Evolutionary conservation across 2,113 vertebrate genomes (phyloP), one percentile per base, ranked within the genome.

Genomic region (Rana temporaria): DNA sequence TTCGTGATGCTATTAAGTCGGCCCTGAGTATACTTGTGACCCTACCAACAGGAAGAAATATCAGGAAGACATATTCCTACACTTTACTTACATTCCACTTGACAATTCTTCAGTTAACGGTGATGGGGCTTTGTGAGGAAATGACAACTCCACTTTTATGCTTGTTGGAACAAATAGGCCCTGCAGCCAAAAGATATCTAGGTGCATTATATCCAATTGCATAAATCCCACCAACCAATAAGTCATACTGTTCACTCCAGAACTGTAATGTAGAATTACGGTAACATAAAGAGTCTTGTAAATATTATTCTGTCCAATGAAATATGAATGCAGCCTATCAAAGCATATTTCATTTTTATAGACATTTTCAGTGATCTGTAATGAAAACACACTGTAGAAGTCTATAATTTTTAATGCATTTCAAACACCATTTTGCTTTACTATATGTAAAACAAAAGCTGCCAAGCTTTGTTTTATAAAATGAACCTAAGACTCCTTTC

Each of bases 71-170:
- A 42, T 42, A 42, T 42, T 42, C 38, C 38, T 6, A 9, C 38
- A 42, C 22, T 53, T 55, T 24, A 56, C 24, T 16, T 52, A 55
- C 14, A 53, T 53, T 11, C 17, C 53, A 56, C 17, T 7, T 18
- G 38, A 70, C 20, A 52, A 70, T 20, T 24, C n/a, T 53, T 22
- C 16, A 24, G 42, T 22, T 24, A 70, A 52, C 42, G n/a, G 34
- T 20, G 42, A 24, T 24, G 34, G 15, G 42, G 52, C 24, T 52
- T 53, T 24, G 16, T 26, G 15, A 53, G 42, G 20, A 15, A 20
- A 71, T 72, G 53, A 57, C 24, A 56, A 24, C 17, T 72, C 18
- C 26, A 18, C 70, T 32, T 32, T 72, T 17, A 70, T 70, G 42
- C 24, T 32, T 72, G 18, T 24, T 12, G 52, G 22, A 57, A 72